Evolutionary conservation across 2,888 invertebrate genomes (phyloP).

Genomic region (Aromia moschata): DNA sequence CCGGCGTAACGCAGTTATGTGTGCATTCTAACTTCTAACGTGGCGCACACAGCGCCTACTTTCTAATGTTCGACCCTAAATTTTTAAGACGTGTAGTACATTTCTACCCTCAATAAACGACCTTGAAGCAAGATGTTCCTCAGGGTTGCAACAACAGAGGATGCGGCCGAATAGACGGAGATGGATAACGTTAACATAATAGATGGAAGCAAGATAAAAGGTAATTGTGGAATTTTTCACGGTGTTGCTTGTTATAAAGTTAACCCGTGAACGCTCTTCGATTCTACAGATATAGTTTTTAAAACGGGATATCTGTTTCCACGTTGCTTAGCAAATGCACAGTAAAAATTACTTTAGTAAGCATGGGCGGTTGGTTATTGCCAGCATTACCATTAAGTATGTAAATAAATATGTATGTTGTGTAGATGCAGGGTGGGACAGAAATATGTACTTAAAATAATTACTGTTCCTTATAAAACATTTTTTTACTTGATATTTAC

Average conservation of each 20-base stretch:
- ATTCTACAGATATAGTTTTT: conserved; percentile 3
- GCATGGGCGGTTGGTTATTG: too few species aligned
- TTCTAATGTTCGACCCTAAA: conserved; percentile 17
- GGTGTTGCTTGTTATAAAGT: conserved; percentile 36
- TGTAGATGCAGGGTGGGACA: too few species aligned
- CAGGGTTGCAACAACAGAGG: conserved; percentile 54
- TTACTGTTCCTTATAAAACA: too few species aligned
- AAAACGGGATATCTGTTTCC: not conserved
- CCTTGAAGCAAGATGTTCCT: conserved; percentile 60
- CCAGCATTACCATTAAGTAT: too few species aligned
- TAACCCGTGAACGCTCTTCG: conserved; percentile 8
- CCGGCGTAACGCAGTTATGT: too few species aligned
- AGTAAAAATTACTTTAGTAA: too few species aligned
- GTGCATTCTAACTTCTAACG: too few species aligned
- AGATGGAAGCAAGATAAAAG: conserved; percentile 47
- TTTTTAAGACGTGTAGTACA: conserved; percentile 54
- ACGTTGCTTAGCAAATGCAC: too few species aligned
- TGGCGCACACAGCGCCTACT: too few species aligned
- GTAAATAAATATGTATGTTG: too few species aligned
- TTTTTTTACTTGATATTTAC: too few species aligned
- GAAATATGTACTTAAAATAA: too few species aligned
- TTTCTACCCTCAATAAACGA: conserved; percentile 58
- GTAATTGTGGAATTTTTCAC: conserved; percentile 57
- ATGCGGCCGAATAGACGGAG: conserved; percentile 40
- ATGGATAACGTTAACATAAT: conserved; percentile 41